phyloP scores from a whole-genome alignment of 2,113 vertebrate species.

The Seriola aureovittata region DNA sequence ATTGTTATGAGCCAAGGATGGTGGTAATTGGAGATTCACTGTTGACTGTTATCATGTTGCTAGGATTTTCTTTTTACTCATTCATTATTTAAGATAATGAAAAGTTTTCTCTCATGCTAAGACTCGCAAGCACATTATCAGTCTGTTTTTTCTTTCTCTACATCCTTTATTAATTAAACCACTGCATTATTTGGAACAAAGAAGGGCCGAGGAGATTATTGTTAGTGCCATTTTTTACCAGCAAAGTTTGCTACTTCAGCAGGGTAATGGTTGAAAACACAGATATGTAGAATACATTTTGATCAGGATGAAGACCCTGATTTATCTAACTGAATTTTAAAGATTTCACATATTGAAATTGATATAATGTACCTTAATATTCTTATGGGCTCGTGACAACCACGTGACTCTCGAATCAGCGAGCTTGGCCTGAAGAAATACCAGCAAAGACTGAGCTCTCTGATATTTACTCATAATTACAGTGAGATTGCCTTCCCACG shows the following conservation, averaged over 20 bases:
- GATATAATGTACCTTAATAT: background rate
- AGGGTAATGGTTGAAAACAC: constrained; percentile 14
- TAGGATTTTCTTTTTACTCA: constrained; percentile 52
- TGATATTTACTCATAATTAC: constrained; percentile 62
- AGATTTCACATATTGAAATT: background rate
- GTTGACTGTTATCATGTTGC: constrained; percentile 65
- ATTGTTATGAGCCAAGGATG: constrained; percentile 63
- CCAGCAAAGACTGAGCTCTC: constrained; percentile 11
- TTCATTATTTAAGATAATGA: constrained; percentile 70
- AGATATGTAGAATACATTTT: background rate
- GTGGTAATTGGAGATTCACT: constrained; percentile 76
- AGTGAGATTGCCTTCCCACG: constrained; percentile 46
- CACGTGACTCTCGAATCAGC: constrained; percentile 15
- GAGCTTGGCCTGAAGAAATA: background rate
- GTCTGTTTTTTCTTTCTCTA: constrained; percentile 5
- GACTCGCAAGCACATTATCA: constrained; percentile 40
- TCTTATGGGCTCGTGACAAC: constrained; percentile 6
- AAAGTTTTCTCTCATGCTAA: constrained; percentile 47
- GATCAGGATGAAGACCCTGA: background rate
- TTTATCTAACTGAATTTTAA: constrained; percentile 1
- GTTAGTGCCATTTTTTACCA: constrained; percentile 5
- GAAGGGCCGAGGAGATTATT: constrained; percentile 9
- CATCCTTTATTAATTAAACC: constrained; percentile 50
- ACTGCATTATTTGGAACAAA: constrained; percentile 34
- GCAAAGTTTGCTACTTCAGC: constrained; percentile 16